Conservation (phyloP, 1,140 invertebrate species). For the Macrobrachium nipponense region DNA sequence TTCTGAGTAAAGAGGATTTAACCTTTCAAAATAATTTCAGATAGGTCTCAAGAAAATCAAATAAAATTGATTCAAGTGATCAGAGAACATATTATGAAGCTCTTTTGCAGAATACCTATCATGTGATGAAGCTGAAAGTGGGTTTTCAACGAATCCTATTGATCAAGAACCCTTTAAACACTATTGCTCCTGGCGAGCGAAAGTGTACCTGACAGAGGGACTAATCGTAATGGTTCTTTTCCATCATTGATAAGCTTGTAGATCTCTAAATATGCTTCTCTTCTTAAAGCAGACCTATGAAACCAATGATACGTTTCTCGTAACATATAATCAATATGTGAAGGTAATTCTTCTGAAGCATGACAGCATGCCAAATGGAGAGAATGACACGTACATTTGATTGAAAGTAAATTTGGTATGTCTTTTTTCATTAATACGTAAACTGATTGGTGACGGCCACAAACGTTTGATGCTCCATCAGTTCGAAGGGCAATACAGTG, state of each 20-base stretch:
- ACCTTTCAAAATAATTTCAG: conserved; percentile 27
- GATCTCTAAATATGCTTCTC: no score
- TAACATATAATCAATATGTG: no score
- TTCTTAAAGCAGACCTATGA: no score
- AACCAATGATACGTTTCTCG: no score
- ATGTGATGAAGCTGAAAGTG: conserved; percentile 34
- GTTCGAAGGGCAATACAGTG: conserved; percentile 19
- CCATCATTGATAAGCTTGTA: no score
- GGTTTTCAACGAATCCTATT: conserved; percentile 33
- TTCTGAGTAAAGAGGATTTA: conserved; percentile 28
- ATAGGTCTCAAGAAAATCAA: conserved; percentile 38
- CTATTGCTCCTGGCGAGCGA: conserved; percentile 16
- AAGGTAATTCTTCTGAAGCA: no score
- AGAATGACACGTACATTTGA: conserved; percentile 12
- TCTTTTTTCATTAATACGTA: conserved; percentile 34
- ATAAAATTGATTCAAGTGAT: conserved; percentile 31
- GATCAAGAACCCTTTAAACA: no score
- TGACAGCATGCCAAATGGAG: no score
- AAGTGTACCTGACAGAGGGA: no score
- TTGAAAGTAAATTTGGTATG: not conserved
- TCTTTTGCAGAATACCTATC: conserved; percentile 43
- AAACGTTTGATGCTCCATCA: conserved; percentile 43
- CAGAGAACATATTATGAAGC: conserved; percentile 30
- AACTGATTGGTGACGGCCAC: conserved; percentile 31
- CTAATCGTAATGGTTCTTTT: no score